A percentile compares a stretch with the other conserved stretches of the same genome.
Evolutionary conservation across 1,140 invertebrate species (phyloP).

Genomic region (Hypothenemus hampei): DNA sequence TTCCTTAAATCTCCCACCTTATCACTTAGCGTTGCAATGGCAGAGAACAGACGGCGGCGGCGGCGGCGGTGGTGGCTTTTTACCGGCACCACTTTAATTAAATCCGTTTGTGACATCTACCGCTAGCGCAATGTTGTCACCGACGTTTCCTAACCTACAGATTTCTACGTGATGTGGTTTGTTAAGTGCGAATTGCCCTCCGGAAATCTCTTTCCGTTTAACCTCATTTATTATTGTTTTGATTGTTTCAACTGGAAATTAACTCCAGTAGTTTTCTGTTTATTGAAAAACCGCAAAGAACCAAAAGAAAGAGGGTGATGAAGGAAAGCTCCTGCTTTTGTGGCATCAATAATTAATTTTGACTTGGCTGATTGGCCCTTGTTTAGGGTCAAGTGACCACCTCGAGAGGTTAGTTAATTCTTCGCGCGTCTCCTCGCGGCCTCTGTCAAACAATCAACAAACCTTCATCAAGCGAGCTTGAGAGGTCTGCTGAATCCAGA

Average conservation of each 20-base stretch:
- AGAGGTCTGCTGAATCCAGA: constrained; percentile 47
- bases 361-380: constrained; percentile 25
- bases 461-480: constrained; percentile 43
- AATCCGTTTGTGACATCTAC: constrained; percentile 47
- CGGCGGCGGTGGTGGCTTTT: no score
- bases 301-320: no score
- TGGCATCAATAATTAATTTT: constrained; percentile 15
- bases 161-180: constrained; percentile 47
- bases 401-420: constrained; percentile 43
- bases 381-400: constrained; percentile 28
- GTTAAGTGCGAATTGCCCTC: constrained; percentile 44
- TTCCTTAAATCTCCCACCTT: constrained; percentile 21
- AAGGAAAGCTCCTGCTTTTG: no score
- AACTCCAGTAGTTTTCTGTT: no score
- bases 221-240: constrained; percentile 39
- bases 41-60: constrained; percentile 31
- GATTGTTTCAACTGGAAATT: no score
- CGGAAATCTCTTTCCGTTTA: constrained; percentile 30
- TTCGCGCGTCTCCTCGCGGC: constrained; percentile 45
- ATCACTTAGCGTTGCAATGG: constrained; percentile 21
- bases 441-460: constrained; percentile 46
- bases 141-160: constrained; percentile 42
- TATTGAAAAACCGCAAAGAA: no score
- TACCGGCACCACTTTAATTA: constrained; percentile 45
- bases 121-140: constrained; percentile 44